Base-by-base conservation (phyloP, 2,797 vertebrate genomes). In the Salarias fasciatus region DNA sequence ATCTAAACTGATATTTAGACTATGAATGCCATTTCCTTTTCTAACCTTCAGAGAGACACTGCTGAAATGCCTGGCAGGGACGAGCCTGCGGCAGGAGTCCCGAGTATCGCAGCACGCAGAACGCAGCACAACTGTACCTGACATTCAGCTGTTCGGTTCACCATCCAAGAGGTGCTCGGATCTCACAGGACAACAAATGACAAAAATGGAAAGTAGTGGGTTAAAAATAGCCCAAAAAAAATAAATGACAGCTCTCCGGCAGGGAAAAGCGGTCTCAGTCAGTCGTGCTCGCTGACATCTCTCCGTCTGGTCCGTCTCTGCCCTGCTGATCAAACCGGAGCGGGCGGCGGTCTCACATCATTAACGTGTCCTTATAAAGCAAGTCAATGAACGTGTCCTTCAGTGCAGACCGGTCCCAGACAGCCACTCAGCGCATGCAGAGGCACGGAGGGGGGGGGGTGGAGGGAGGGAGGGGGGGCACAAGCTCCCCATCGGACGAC, bases 71-170 rank as follows among this genome's bases (percentile, higher is more conserved):
- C 36, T 29, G 14, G 43, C 13, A 5, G 31, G 40, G 33, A 42
- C 49, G 52, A 53, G 38, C 53, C 56, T 57, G 48, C 40, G 52
- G 68, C 53, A 46, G 12, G 44, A 46, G 35, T 31, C 30, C 56
- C 40, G 35, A 53, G 55, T 42, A 29, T 55, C 43, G 72, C 33
- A 9, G 64, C 38, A 63, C 10, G 53, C 15, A 75, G 10, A 53
- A 75, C 1, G 36, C 2, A 38, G 11, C 35, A 43, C 18, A 72
- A 76, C 79, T 54, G 2, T 90, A 92, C 91, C 91, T 92, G 84
- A 63, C 53, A 63, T 78, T 77, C 77, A 77, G 83, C 79, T 63
- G 74, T 64, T 55, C 82, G 62, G 77, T 73, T 80, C 81, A 84
- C 75, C 88, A 79, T 89, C 84, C 55, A 37, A 83, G 65, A 70